Base-by-base conservation (phyloP, 1,140 invertebrate genomes). In the Brachionus asplanchnoidis region DNA sequence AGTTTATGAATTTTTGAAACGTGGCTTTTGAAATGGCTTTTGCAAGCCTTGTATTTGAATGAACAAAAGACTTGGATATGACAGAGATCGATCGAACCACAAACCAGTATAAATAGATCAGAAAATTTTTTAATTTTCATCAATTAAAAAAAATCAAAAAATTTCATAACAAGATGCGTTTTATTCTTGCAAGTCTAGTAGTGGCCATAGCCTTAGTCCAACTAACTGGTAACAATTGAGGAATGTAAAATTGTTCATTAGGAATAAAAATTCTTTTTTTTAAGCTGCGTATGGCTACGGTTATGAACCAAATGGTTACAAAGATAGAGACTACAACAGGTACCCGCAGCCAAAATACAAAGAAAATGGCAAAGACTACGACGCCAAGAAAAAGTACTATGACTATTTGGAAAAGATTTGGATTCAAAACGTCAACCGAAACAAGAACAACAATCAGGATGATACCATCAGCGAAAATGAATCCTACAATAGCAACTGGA, bases 371-470 rank as follows among this genome's bases (percentile, higher is more conserved):
- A 68, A 32, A 32, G 66, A 42, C 14, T 14, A 17, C 12, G 17
- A 40, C 8, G n/a, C 28, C 28, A 73, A 73, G 36, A 73, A 40
- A 17, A 17, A 12, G 3, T 73, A 40, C 11, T 42, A 73, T 11
- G 28, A 40, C 9, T 40, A 42, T 73, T 73, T 73, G n/a, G 68
- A 73, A 42, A 73, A 73, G 42, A 42, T 73, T 7, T 73, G 68
- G 68, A 42, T 73, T 42, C 68, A 73, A 73, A 73, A 73, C 40
- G n/a, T 73, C 28, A 73, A 73, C 68, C 32, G 40, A 14, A 73
- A 73, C 36, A 73, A 73, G 17, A 73, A 73, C 68, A 73, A 73
- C 14, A 73, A 73, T 17, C 68, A 73, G 9, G 68, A 73, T 73
- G 68, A 73, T n/a, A 73, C 36, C 4, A 42, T 42, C 9, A 40